Percentiles rank a stretch among this genome's conserved stretches.
These are phyloP conservation scores for Pantherophis guttatus DNA, from an alignment of 2,113 vertebrate species.

Conservation along the genomic window DNA sequence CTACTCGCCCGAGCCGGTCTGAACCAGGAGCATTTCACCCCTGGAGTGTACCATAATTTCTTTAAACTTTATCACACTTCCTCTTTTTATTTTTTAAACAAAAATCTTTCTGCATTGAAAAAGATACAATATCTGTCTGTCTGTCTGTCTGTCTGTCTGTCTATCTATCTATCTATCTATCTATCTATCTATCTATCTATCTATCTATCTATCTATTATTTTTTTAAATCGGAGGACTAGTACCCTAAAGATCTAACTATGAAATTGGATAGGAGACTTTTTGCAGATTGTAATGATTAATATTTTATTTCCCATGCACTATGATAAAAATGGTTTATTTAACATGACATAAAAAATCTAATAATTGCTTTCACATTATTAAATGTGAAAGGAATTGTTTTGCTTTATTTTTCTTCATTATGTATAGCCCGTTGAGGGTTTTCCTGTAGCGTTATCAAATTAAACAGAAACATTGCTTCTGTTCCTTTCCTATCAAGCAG, in stretches of 20 bases:
- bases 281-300: not conserved
- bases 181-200: too few relatives aligned
- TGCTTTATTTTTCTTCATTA: not conserved
- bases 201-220: too few relatives aligned
- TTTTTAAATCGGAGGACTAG: too few relatives aligned
- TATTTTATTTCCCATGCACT: not conserved
- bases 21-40: too few relatives aligned
- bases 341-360: not conserved
- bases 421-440: not conserved
- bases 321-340: not conserved
- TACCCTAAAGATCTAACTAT: not conserved
- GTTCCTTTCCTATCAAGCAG: not conserved
- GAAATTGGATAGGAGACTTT: not conserved
- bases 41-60: too few relatives aligned
- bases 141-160: too few relatives aligned
- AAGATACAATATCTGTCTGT: too few relatives aligned
- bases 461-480: not conserved
- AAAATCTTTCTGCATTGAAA: too few relatives aligned
- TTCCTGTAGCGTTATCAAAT: not conserved
- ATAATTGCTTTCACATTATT: not conserved
- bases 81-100: too few relatives aligned
- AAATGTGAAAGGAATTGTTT: not conserved
- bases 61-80: too few relatives aligned
- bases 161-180: too few relatives aligned
- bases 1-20: too few relatives aligned